phyloP scores from a whole-genome alignment of 1,140 invertebrate genomes.

The Drosophila bocki region DNA sequence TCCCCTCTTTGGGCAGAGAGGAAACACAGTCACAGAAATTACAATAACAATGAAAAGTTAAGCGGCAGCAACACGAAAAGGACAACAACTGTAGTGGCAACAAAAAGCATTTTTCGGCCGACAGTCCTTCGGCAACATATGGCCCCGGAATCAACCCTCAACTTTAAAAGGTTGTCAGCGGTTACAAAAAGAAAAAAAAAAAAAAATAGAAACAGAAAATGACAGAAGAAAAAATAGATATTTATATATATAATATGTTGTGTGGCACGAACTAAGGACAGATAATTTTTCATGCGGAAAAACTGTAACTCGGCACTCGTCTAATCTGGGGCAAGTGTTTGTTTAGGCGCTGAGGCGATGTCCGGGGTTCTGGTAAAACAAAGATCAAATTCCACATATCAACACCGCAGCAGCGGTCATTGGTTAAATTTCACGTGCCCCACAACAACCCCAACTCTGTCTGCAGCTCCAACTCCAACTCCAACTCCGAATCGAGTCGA shows the following conservation, averaged over 20 bases:
- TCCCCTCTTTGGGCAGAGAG: slow-evolving; percentile 13
- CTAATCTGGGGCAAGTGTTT: slow-evolving; percentile 70
- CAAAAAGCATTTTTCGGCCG: slow-evolving; percentile 50
- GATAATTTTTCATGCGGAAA: slow-evolving; percentile 47
- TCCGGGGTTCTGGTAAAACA: slow-evolving; percentile 36
- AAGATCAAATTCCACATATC: slow-evolving; percentile 80
- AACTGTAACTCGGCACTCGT: slow-evolving; percentile 62
- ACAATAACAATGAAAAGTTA: slow-evolving; percentile 83
- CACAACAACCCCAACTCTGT: slow-evolving; percentile 11
- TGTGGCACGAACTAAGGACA: slow-evolving; percentile 15
- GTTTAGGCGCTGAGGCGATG: slow-evolving; percentile 54
- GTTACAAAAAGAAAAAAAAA: slow-evolving; percentile 35
- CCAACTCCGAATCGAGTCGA: slow-evolving; percentile 47
- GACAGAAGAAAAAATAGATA: slow-evolving; percentile 21
- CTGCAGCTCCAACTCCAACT: slow-evolving; percentile 16
- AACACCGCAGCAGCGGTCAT: slow-evolving; percentile 53
- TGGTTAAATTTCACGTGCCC: slow-evolving; percentile 69
- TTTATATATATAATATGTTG: slow-evolving; percentile 37
- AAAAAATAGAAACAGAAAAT: neutral
- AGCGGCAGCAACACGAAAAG: slow-evolving; percentile 74
- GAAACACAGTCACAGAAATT: slow-evolving; percentile 67
- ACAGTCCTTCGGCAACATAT: slow-evolving; percentile 63
- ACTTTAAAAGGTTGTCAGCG: slow-evolving; percentile 72
- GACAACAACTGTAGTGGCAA: slow-evolving; percentile 64
- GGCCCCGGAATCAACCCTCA: slow-evolving; percentile 58